Evolutionary conservation across 2,797 vertebrate species (phyloP), one percentile per base, ranked within the genome.

Genomic region (Pangasius mekongensis): DNA sequence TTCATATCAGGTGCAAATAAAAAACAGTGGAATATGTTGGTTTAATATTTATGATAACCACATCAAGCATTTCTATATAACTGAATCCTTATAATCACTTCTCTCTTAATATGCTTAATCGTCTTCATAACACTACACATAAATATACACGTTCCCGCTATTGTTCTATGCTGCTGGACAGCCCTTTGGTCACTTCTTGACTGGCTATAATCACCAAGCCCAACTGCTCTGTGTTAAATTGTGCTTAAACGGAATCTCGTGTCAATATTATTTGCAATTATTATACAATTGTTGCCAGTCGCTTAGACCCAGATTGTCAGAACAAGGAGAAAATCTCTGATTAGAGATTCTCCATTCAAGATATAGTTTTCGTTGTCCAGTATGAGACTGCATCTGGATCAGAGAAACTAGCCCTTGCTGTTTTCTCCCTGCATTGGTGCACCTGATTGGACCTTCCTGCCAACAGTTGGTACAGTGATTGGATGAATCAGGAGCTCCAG

Each of bases 231-330:
- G 73, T 87, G 80, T 84, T 83, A 83, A 83, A 83, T 89, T 89
- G 89, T 89, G 89, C 89, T 89, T 89, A 60, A 80, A 78, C 73
- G 13, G 33, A 77, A 76, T 71, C 56, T 52, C 83, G 47, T 84
- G 49, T 78, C 30, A 67, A 6, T 84, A 62, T 54, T 76, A 36
- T 83, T 83, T 11, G n/a, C 11, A 60, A 24, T 33, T 69, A 66
- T 62, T 36, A 85, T 78, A 64, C 27, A 86, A 36, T 58, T 77
- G 66, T 77, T 76, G 87, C 69, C 74, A 39, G 83, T 86, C 85
- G n/a, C 73, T 90, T 77, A 86, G 83, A 83, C 87, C 88, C 88
- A 87, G 87, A 89, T 86, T 90, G 86, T 88, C 82, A 80, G 56
- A 83, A 83, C 49, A 71, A 49, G 20, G 30, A 85, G 90, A 87